Conservation (phyloP, 2,797 vertebrate species). For the Danio choprae region DNA sequence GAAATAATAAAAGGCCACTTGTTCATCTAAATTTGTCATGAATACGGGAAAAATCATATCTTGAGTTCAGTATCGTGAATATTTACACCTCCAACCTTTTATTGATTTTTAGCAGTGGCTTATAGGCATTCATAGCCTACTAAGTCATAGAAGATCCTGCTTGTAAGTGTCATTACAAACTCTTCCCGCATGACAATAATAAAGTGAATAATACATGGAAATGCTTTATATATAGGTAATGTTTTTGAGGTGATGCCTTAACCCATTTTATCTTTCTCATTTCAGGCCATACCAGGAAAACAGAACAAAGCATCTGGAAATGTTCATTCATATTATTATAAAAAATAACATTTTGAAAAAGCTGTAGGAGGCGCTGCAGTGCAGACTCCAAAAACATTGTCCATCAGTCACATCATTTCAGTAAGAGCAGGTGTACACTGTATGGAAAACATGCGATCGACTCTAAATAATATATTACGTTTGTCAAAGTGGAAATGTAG, state of each 20-base stretch:
- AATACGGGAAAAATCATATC: no score
- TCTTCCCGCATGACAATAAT: no score
- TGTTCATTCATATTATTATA: background rate
- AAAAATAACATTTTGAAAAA: background rate
- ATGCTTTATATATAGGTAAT: background rate
- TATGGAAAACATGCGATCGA: background rate
- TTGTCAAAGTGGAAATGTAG: background rate
- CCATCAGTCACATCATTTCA: background rate
- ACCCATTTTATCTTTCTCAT: background rate
- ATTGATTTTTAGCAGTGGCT: no score
- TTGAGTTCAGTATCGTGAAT: no score
- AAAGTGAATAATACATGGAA: no score
- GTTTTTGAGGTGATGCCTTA: background rate
- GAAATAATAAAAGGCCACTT: no score
- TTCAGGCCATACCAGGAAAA: conserved; percentile 4
- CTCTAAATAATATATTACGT: background rate
- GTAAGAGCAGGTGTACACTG: background rate
- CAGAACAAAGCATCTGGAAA: background rate
- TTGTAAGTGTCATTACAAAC: no score
- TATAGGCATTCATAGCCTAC: no score
- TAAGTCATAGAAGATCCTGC: no score
- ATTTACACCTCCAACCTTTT: no score
- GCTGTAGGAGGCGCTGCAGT: conserved; percentile 1
- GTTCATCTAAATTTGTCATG: no score
- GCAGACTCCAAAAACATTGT: background rate